A percentile compares a stretch with the other conserved stretches of the same genome.
phyloP scores from a whole-genome alignment of 2,113 vertebrate genomes.

The Fukomys damarensis region DNA sequence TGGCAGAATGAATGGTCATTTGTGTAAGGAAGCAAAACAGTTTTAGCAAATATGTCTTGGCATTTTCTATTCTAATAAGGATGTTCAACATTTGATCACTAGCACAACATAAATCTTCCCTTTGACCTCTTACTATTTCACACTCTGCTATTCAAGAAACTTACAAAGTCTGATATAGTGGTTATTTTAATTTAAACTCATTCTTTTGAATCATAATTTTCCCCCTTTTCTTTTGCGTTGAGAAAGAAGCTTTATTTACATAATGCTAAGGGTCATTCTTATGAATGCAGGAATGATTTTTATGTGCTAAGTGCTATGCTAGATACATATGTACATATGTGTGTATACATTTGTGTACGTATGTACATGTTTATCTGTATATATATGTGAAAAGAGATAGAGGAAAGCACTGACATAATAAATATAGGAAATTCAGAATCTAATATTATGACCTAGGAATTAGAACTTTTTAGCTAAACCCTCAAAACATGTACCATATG shows the following conservation, averaged over 20 bases:
- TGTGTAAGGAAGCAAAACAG: constrained; percentile 50
- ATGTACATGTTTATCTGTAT: not conserved
- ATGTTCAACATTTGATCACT: not conserved
- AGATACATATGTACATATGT: not conserved
- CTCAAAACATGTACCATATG: not conserved
- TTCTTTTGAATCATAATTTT: not conserved
- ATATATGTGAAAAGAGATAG: not conserved
- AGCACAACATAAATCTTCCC: not conserved
- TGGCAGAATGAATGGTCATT: not conserved
- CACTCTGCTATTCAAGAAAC: not conserved
- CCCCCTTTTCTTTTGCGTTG: not conserved
- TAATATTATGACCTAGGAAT: not conserved
- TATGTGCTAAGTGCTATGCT: not conserved
- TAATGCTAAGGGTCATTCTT: not conserved
- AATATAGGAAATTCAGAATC: not conserved
- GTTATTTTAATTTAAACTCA: not conserved
- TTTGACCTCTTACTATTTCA: not conserved
- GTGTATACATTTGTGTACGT: not conserved
- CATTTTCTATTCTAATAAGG: not conserved
- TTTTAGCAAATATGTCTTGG: not conserved
- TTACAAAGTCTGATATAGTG: not conserved
- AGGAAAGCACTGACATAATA: not conserved
- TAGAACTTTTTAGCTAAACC: not conserved
- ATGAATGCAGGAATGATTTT: constrained; percentile 28
- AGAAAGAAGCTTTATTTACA: constrained; percentile 9